Conservation (phyloP, 2,797 vertebrate species). For the Cuculus canorus region DNA sequence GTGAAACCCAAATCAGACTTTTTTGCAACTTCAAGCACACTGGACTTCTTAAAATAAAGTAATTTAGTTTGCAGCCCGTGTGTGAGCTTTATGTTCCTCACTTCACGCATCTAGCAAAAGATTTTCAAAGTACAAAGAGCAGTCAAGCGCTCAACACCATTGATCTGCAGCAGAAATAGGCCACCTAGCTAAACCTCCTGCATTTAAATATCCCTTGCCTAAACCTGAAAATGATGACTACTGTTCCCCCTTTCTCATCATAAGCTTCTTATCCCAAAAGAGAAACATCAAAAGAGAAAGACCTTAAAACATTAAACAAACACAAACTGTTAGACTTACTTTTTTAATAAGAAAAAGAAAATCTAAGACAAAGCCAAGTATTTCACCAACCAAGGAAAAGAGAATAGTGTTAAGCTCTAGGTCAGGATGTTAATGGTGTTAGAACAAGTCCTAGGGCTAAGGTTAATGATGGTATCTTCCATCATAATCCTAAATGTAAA, state of each 20-base stretch:
- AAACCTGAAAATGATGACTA: constrained; percentile 24
- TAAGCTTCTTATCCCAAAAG: constrained; percentile 61
- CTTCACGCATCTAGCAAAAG: neutral
- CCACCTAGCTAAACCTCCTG: constrained; percentile 33
- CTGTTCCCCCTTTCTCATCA: neutral
- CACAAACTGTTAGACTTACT: constrained; percentile 36
- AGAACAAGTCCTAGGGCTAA: constrained; percentile 70
- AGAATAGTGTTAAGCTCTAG: constrained; percentile 58
- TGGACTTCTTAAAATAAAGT: neutral
- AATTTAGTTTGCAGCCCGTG: neutral
- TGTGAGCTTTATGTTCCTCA: neutral
- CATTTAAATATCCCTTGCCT: constrained; percentile 32
- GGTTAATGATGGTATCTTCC: constrained; percentile 73
- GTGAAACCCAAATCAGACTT: neutral
- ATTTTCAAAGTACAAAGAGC: constrained; percentile 53
- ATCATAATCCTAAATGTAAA: constrained; percentile 75
- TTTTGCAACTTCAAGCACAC: neutral
- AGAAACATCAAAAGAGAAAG: constrained; percentile 59
- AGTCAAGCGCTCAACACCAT: neutral
- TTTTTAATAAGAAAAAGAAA: constrained; percentile 15
- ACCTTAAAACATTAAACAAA: constrained; percentile 60
- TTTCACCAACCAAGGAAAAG: constrained; percentile 20
- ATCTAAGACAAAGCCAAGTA: constrained; percentile 64
- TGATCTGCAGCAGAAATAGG: constrained; percentile 57
- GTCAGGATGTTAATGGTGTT: constrained; percentile 65